Base-by-base conservation (phyloP, 2,797 vertebrate genomes). In the Crypturellus tataupa region DNA sequence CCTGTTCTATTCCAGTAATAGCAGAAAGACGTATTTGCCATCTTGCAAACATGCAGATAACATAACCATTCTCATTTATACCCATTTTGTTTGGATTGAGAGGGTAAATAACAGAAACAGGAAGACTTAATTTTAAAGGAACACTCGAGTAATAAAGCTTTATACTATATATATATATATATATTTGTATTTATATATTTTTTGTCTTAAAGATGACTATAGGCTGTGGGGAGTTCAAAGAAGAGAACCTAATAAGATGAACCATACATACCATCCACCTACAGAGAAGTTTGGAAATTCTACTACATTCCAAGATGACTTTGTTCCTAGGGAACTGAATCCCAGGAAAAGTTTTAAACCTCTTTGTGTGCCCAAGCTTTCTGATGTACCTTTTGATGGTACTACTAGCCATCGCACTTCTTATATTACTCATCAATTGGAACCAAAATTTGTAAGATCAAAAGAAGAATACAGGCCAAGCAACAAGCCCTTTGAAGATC, bases 241-340 rank as follows among this genome's bases (percentile, higher is more conserved):
- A 96, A 95, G 92, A 6, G 97, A 98, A 87, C 69, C 96, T 53
- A 87, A 55, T 53, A 98, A 98, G 95, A 94, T 96, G n/a, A 97
- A 98, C 8, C 73, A 58, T 47, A 18, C 29, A 4, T 99, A 98
- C 25, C 94, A 96, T 4, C 97, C 97, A 19, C 98, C 98, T 51
- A 88, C 95, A 1, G 93, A 90, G 87, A 98, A 97, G 92, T 99
- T 98, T 92, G 98, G 98, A 59, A 98, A 98, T 73, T 56, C 98
- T 81, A 98, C 98, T 13, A 99, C 98, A 0, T 98, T 98, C 95
- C 98, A 98, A 86, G 98, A 98, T 58, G 98, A 98, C 51, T 99
- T 97, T 71, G 55, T 97, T 59, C 96, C 97, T 9, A 96, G 51
- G 73, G 97, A 97, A 44, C 44, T 97, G 37, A 94, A 92, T 31